Evolutionary conservation across 2,797 vertebrate species (phyloP), one percentile per base, ranked within the genome.

Genomic region (Percopsis omiscomaycus): DNA sequence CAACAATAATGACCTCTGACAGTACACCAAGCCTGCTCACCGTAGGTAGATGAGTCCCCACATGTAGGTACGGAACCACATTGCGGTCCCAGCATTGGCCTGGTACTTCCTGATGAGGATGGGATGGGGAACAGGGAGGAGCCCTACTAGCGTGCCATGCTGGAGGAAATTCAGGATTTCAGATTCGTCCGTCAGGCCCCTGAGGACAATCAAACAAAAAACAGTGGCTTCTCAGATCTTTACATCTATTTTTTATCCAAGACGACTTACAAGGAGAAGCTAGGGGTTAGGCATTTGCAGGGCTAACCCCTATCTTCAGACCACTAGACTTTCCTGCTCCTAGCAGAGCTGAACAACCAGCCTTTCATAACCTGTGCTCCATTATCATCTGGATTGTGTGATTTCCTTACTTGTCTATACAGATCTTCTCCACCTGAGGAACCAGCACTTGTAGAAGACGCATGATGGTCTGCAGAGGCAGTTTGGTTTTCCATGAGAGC

Each of bases 91-190:
- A 0, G 95, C 90, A 71, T 98, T 99, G 28, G 96, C 95, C 83
- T 99, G 97, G 91, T 98, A 99, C 87, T 98, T 98, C 79, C 98
- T 94, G 85, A 99, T 99, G 68, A 99, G 94, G 83, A 99, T 98
- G 75, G 98, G 98, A 77, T 99, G 98, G 12, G 98, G 98, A 45
- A 99, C 95, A 0, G 98, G 98, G 12, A 99, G 91, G 44, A 99
- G 93, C n/a, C 98, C 97, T 73, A 99, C 98, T 52, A 99, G 88
- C 0, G 98, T 99, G 47, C 98, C 98, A 0, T 98, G 98, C 85
- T 98, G 97, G 47, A 99, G 91, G 89, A 99, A 99, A 64, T 94
- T 93, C n/a, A 99, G 93, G 88, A 99, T 98, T 87, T 99, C 97
- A 0, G 96, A 97, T 68, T 99, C 98, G 13, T 99, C 98, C 0